Evolutionary conservation across 2,113 vertebrate species (phyloP).

Genomic region (Orcinus orca): DNA sequence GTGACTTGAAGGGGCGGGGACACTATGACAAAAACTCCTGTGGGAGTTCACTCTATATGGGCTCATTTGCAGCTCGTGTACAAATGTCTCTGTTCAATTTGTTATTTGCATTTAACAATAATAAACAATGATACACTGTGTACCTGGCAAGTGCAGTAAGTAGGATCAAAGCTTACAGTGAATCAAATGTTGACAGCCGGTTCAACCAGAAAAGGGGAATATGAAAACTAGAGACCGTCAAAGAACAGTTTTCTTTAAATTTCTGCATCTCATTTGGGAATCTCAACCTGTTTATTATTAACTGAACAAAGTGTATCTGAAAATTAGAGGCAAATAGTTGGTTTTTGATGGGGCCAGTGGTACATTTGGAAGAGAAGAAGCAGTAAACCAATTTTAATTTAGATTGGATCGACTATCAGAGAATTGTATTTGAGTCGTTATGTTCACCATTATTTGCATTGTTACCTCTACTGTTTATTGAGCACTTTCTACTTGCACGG

Average conservation of each 20-base stretch:
- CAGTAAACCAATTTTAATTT: not conserved
- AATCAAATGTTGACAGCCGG: not conserved
- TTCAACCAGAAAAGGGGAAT: not conserved
- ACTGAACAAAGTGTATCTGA: not conserved
- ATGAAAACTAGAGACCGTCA: not conserved
- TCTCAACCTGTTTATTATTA: not conserved
- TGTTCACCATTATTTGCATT: not conserved
- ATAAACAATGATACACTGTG: not conserved
- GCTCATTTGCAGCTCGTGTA: not conserved
- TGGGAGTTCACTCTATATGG: rapidly evolving
- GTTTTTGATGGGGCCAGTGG: not conserved
- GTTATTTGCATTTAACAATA: not conserved
- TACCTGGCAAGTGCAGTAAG: not conserved
- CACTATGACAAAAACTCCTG: not conserved
- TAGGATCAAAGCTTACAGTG: not conserved
- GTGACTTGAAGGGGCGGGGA: not conserved
- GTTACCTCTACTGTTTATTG: not conserved
- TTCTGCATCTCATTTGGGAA: not conserved
- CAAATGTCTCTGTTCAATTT: not conserved
- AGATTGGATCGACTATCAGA: not conserved
- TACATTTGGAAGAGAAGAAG: not conserved
- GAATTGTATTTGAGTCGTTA: not conserved
- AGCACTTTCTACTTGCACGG: not conserved
- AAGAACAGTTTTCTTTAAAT: not conserved
- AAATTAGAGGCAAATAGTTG: not conserved